phyloP scores from a whole-genome alignment of 2,113 vertebrate species.

The Macrotus californicus region DNA sequence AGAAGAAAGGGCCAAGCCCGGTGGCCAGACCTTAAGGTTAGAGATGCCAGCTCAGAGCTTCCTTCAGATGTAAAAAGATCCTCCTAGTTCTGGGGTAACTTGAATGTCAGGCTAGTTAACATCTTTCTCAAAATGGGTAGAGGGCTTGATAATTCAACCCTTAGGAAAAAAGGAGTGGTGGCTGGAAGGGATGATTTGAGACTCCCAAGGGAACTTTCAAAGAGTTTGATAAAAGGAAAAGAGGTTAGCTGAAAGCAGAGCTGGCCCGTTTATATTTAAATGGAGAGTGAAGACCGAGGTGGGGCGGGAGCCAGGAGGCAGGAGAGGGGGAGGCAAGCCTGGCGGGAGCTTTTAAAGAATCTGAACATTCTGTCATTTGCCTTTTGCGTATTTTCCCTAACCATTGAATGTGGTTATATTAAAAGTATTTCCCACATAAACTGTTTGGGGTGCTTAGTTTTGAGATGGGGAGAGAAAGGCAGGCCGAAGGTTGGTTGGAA shows the following conservation, averaged over 20 bases:
- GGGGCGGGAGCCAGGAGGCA: fast-evolving
- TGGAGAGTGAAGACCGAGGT: background rate
- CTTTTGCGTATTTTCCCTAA: background rate
- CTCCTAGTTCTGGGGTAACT: background rate
- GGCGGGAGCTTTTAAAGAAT: background rate
- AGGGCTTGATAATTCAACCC: background rate
- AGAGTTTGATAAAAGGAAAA: background rate
- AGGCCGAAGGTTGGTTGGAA: background rate
- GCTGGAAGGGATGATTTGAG: background rate
- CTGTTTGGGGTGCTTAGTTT: background rate
- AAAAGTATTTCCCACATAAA: background rate
- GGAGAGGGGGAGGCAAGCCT: background rate
- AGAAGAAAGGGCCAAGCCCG: background rate
- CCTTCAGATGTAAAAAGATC: constrained; percentile 30
- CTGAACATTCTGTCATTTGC: background rate
- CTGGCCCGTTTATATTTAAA: background rate
- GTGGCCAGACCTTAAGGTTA: background rate
- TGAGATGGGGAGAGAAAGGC: background rate
- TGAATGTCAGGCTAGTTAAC: background rate
- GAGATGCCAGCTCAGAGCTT: background rate
- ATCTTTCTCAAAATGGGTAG: background rate
- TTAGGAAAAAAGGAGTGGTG: background rate
- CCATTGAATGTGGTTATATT: background rate
- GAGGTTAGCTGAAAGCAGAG: background rate
- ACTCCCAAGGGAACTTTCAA: background rate